Base-by-base conservation (phyloP, 2,113 vertebrate genomes). In the Mirza zaza region DNA sequence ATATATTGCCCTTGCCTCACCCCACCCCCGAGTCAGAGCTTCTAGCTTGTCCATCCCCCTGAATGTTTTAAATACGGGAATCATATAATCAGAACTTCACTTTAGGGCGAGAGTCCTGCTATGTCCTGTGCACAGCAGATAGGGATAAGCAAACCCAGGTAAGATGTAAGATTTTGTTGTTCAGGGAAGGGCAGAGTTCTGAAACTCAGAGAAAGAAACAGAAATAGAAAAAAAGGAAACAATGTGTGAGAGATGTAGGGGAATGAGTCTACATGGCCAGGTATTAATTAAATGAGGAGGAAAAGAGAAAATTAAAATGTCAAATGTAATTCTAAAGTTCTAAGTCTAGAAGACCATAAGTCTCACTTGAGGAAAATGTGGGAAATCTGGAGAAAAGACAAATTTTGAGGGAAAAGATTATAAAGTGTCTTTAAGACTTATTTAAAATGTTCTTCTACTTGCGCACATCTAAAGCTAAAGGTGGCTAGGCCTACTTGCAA, bases 291-390 rank as follows among this genome's bases (percentile, higher is more conserved):
- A 95, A 59, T 71, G 7, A 92, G 75, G 57, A 80, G 32, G 36
- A 61, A 84, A 82, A 63, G 45, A 67, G 36, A 95, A 94, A 92
- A 57, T 68, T 68, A 75, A 90, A 79, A 76, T 34, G 29, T 77
- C 55, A 94, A 91, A 75, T 23, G 17, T n/a, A 90, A 94, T 73
- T 94, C 59, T 39, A 61, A 59, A 88, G 68, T 32, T 92, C 27
- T 29, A 71, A 80, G 21, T 65, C 21, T 57, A 48, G 50, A 65
- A 85, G 71, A 59, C 45, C 63, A 5, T 87, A 61, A 70, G 10
- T 65, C 50, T 59, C 14, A 67, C 18, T 81, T n/a, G 23, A 91
- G 13, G 52, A 71, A 93, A 96, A 85, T 70, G 18, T 34, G 65
- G 15, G 8, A 91, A 91, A 92, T 94, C 39, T 80, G 25, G 45